These are phyloP conservation scores for Oxycera nigricornis DNA, from an alignment of 2,888 invertebrate genomes.

Conservation along the genomic window DNA sequence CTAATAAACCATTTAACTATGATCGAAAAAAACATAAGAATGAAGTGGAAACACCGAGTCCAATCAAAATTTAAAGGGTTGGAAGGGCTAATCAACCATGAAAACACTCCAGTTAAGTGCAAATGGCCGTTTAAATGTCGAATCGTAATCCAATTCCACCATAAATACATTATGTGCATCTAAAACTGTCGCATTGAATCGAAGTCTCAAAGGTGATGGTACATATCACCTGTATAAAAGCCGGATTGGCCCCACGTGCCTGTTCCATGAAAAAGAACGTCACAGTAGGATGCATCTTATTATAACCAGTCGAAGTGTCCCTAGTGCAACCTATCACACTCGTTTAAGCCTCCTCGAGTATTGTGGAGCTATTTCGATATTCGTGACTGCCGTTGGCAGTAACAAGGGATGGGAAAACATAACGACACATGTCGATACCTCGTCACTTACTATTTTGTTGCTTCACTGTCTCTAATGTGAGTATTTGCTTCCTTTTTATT, in stretches of 20 bases:
- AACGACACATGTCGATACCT: no score
- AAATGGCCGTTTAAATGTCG: constrained; percentile 33
- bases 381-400: no score
- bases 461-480: no score
- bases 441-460: no score
- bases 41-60: no score
- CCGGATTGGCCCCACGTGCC: constrained; percentile 27
- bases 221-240: constrained; percentile 4
- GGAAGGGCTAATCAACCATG: constrained; percentile 1
- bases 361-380: constrained; percentile 6
- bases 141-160: constrained; percentile 23
- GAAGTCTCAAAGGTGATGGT: not conserved
- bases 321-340: not conserved
- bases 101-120: constrained; percentile 14
- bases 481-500: no score
- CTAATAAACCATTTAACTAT: no score
- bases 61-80: no score
- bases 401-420: no score
- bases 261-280: not conserved
- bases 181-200: constrained; percentile 21
- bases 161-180: constrained; percentile 14
- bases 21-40: no score
- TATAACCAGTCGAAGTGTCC: not conserved
- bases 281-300: constrained; percentile 9
- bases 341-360: not conserved